Evolutionary conservation across 2,797 vertebrate species (phyloP), one percentile per base, ranked within the genome.

Genomic region (Scolopax rusticola): DNA sequence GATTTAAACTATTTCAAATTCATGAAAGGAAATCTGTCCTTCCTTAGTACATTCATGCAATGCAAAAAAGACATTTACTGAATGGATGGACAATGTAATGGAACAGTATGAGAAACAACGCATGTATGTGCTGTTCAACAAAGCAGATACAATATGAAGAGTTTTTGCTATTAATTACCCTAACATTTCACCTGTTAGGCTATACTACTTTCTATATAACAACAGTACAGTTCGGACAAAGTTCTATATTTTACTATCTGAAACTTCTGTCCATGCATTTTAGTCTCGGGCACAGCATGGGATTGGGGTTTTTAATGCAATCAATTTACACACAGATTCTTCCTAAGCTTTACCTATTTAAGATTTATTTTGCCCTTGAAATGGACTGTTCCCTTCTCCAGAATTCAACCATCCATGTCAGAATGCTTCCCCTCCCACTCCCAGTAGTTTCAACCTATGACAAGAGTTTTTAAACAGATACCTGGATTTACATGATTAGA

Each of bases 81-180:
- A 97, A 97, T 96, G 96, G 93, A 96, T 96, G 96, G 79, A 90
- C 60, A 64, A 96, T 97, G 97, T 73, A 97, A 98, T 97, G 97
- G 89, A 91, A 97, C 87, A 93, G 70, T 80, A 95, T 93, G 92
- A 94, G 87, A 93, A 98, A 97, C 84, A 90, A 97, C 14, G 91
- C 61, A 95, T 86, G 91, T 80, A 79, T 43, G 93, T 74, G 96
- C 87, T 97, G 79, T 94, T 95, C 89, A 94, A 89, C 87, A 94
- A 96, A 93, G 87, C 92, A 97, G 96, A 57, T 93, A 96, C 71
- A 86, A 96, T 73, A 88, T 17, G 45, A 96, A 85, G 60, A 81
- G 50, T 18, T 91, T 76, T 80, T 41, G 64, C 77, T 84, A 38
- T 36, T 84, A 73, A 76, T 74, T 43, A 91, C 4, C 51, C 74